Evolutionary conservation across 2,888 invertebrate genomes (phyloP).

Genomic region (Morpho helenor): DNA sequence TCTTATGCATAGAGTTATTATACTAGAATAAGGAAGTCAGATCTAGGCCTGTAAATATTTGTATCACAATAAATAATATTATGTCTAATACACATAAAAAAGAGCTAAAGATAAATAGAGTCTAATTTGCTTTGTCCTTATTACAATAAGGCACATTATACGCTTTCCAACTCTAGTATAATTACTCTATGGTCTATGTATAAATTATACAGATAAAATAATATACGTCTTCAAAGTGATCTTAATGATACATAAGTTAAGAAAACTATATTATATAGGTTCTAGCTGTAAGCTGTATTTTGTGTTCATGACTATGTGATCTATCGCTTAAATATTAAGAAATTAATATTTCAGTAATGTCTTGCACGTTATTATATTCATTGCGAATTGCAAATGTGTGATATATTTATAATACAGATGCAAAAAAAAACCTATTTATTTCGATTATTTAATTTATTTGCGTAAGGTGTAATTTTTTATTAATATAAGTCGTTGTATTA

Average conservation of each 20-base stretch:
- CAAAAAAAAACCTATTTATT: background rate
- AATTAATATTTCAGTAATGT: slow-evolving; percentile 17
- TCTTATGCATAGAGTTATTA: too few relatives aligned
- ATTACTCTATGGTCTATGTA: too few relatives aligned
- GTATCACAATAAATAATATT: too few relatives aligned
- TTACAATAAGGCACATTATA: too few relatives aligned
- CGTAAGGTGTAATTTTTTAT: background rate
- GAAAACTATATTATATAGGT: slow-evolving; percentile 23
- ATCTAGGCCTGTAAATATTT: too few relatives aligned
- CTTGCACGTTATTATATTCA: slow-evolving; percentile 19
- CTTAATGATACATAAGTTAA: slow-evolving; percentile 25
- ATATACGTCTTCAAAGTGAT: slow-evolving; percentile 30
- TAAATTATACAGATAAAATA: too few relatives aligned
- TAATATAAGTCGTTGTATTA: background rate
- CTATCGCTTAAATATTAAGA: slow-evolving; percentile 21
- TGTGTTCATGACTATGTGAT: slow-evolving; percentile 34
- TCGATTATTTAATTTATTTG: background rate
- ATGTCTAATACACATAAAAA: too few relatives aligned
- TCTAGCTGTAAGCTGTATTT: slow-evolving; percentile 44
- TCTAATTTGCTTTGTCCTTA: too few relatives aligned
- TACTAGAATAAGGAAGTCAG: too few relatives aligned
- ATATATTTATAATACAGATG: background rate
- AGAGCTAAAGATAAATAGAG: too few relatives aligned
- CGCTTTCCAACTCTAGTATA: too few relatives aligned
- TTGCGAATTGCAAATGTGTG: background rate